Base-by-base conservation (phyloP, 2,797 vertebrate genomes). In the Thalassophryne amazonica region DNA sequence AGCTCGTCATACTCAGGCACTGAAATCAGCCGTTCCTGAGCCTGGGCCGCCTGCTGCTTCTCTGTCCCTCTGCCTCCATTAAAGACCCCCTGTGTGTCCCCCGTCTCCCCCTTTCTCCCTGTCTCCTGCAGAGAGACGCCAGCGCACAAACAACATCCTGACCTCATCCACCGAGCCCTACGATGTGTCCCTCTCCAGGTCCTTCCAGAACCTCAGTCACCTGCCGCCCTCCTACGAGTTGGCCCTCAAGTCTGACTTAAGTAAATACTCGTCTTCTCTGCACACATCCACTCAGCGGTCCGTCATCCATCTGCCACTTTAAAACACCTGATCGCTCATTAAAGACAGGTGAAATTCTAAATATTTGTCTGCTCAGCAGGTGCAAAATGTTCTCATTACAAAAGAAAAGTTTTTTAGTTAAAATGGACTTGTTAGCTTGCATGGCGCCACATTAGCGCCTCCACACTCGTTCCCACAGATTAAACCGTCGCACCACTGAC, bases 121-220 rank as follows among this genome's bases (percentile, higher is more conserved):
- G 28, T 48, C 48, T 34, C 37, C 33, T 81, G 7, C 88, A 98
- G 96, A 98, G 59, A 93, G 96, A 54, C 94, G 94, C 0, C 84
- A 86, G 45, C 88, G 95, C 45, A 85, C 80, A 91, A 98, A 98
- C 93, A 97, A 94, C 81, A 99, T 99, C 77, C 91, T 99, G 72
- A 99, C 97, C 5, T 97, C 97, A 0, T 94, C 95, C 69, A 99
- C 97, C 0, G 97, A 98, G 81, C 94, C 97, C 50, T 99, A 96
- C 11, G 95, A 99, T 66, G 88, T 98, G 34, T 96, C 94, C 28
- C 95, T 99, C 81, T 98, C 97, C 65, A 91, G 95, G 50, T 98
- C 97, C 65, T 98, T 96, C 91, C 96, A 98, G 93, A 99, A 96
- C 86, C 93, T 98, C 78, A 93, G 93, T 45, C 96, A 96, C 73